Evolutionary conservation across 2,888 invertebrate genomes (phyloP).

Genomic region (Abrostola tripartita): DNA sequence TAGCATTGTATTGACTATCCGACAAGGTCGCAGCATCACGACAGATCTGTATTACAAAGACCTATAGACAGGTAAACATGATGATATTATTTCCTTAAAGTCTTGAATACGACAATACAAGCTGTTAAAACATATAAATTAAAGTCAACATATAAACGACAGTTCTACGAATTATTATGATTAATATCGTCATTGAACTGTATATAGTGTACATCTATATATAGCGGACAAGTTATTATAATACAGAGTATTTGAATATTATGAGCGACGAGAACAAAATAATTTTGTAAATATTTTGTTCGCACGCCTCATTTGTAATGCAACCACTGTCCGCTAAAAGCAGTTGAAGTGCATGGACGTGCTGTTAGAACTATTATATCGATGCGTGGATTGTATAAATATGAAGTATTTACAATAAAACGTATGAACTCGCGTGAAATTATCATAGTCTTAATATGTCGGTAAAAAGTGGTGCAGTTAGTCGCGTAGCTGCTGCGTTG

Average conservation of each 20-base stretch:
- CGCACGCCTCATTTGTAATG: slow-evolving; percentile 19
- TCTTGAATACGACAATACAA: not conserved
- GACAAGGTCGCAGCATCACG: not conserved
- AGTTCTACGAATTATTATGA: not conserved
- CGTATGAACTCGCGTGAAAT: slow-evolving; percentile 21
- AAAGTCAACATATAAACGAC: not conserved
- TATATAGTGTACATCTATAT: not conserved
- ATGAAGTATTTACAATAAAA: not conserved
- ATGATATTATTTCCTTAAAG: not conserved
- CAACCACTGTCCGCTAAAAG: slow-evolving; percentile 26
- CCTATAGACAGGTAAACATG: not conserved
- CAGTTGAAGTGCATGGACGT: slow-evolving; percentile 19
- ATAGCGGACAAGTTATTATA: slow-evolving; percentile 10
- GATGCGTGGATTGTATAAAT: slow-evolving; percentile 12
- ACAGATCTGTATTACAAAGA: too few relatives aligned
- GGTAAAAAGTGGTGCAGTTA: slow-evolving; percentile 11
- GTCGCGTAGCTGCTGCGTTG: not conserved
- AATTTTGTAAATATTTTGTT: too few relatives aligned
- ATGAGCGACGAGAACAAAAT: slow-evolving; percentile 20
- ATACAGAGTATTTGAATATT: slow-evolving; percentile 24
- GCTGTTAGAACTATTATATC: slow-evolving; percentile 16
- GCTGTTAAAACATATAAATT: too few relatives aligned
- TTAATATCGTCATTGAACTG: not conserved
- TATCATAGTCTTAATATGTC: slow-evolving; percentile 6
- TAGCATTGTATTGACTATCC: not conserved